Evolutionary conservation across 2,888 invertebrate species (phyloP).

Genomic region (Drosophila borealis): DNA sequence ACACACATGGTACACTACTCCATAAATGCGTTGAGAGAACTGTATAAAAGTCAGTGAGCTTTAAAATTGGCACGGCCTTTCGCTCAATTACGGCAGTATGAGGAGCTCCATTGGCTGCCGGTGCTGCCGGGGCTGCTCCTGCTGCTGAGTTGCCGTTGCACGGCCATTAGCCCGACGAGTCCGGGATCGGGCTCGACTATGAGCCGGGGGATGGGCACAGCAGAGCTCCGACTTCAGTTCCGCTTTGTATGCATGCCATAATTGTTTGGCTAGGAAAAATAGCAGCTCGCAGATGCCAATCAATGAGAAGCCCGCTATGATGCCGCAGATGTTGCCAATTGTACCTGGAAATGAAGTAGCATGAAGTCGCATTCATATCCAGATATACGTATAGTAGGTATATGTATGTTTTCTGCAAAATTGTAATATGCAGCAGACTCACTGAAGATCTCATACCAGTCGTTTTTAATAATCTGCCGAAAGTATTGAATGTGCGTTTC

Average conservation of each 20-base stretch:
- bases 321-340: constrained; percentile 88
- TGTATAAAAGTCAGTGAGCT: constrained; percentile 77
- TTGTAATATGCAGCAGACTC: constrained; percentile 81
- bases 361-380: constrained; percentile 8
- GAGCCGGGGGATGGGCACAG: constrained; percentile 28
- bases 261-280: constrained; percentile 86
- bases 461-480: constrained; percentile 78
- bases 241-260: constrained; percentile 73
- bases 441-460: constrained; percentile 88
- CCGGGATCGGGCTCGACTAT: constrained; percentile 22
- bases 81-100: constrained; percentile 78
- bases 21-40: constrained; percentile 41
- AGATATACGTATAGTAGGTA: constrained; percentile 2
- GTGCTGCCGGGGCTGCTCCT: constrained; percentile 19
- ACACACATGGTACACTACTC: constrained; percentile 8
- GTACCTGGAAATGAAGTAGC: constrained; percentile 86
- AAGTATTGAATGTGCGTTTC: constrained; percentile 76
- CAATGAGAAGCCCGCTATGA: constrained; percentile 88
- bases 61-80: constrained; percentile 71
- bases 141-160: constrained; percentile 51
- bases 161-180: constrained; percentile 56
- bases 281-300: constrained; percentile 87
- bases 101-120: constrained; percentile 61
- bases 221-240: constrained; percentile 61
- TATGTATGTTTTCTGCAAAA: constrained; percentile 34